Conservation (phyloP, 2,113 vertebrate genomes). For the Edolisoma coerulescens region DNA sequence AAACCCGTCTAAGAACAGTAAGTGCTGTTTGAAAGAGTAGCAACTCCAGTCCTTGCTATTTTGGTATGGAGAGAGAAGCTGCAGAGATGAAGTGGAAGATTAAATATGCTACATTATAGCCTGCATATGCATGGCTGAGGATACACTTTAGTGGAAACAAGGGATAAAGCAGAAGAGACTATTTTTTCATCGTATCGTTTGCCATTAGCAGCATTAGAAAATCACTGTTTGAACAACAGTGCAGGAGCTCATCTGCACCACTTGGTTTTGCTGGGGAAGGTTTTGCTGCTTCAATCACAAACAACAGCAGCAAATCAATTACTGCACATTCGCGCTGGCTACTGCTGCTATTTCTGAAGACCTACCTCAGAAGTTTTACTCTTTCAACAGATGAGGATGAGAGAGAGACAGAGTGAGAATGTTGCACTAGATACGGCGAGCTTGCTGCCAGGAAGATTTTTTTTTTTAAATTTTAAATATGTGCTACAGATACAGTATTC, state of each 20-base stretch:
- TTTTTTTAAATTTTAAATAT: slow-evolving; percentile 64
- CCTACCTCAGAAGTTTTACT: slow-evolving; percentile 46
- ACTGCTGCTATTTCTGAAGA: slow-evolving; percentile 62
- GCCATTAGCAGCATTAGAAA: not conserved
- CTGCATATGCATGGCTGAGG: slow-evolving; percentile 26
- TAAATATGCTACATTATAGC: slow-evolving; percentile 56
- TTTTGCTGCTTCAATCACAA: slow-evolving; percentile 45
- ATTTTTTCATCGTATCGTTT: not conserved
- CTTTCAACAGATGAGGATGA: slow-evolving; percentile 58
- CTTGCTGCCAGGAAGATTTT: slow-evolving; percentile 55
- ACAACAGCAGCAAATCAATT: slow-evolving; percentile 65
- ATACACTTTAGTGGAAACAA: not conserved
- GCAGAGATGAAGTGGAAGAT: slow-evolving; percentile 53
- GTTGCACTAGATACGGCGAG: slow-evolving; percentile 43
- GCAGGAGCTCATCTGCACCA: not conserved
- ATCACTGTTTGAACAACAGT: not conserved
- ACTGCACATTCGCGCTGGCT: slow-evolving; percentile 57
- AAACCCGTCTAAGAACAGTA: slow-evolving; percentile 25
- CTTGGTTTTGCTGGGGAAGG: slow-evolving; percentile 52
- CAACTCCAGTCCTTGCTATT: slow-evolving; percentile 56
- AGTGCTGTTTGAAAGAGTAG: slow-evolving; percentile 43
- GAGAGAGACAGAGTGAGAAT: slow-evolving; percentile 41
- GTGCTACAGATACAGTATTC: slow-evolving; percentile 65
- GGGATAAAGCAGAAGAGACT: slow-evolving; percentile 9
- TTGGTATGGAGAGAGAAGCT: slow-evolving; percentile 44